phyloP scores from a whole-genome alignment of 2,888 invertebrate genomes.

The Cheilosia urbana region DNA sequence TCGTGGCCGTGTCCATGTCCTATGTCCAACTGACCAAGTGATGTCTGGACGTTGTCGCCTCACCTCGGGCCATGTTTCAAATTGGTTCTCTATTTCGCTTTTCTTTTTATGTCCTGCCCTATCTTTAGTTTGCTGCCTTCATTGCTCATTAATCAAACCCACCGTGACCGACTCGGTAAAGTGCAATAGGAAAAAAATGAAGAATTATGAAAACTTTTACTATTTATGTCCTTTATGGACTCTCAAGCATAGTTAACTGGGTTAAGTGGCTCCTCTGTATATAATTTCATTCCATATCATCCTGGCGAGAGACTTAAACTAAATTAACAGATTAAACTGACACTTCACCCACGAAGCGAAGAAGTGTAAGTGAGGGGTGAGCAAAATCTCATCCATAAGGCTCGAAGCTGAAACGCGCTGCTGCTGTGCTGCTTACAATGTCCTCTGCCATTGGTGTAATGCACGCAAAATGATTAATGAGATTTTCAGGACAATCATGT shows the following conservation, averaged over 20 bases:
- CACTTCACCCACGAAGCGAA: slow-evolving; percentile 39
- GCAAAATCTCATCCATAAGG: slow-evolving; percentile 61
- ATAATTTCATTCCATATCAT: slow-evolving; percentile 54
- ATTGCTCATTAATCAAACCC: slow-evolving; percentile 67
- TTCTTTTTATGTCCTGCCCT: background rate
- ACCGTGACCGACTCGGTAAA: slow-evolving; percentile 2
- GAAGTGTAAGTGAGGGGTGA: background rate
- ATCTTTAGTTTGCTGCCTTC: slow-evolving; percentile 55
- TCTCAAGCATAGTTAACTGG: slow-evolving; percentile 59
- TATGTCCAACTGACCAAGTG: slow-evolving; percentile 73
- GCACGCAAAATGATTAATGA: slow-evolving; percentile 75
- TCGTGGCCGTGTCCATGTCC: slow-evolving; percentile 29
- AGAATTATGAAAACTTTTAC: slow-evolving; percentile 32
- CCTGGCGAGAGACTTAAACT: slow-evolving; percentile 59
- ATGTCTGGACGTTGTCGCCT: slow-evolving; percentile 55
- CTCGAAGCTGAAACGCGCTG: slow-evolving; percentile 43
- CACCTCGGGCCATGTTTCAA: slow-evolving; percentile 36
- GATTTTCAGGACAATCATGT: slow-evolving; percentile 75
- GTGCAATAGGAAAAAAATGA: slow-evolving; percentile 17
- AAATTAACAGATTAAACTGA: slow-evolving; percentile 76
- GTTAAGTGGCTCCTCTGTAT: slow-evolving; percentile 62
- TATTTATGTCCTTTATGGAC: slow-evolving; percentile 25
- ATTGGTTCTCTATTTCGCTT: slow-evolving; percentile 4
- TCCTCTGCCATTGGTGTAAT: slow-evolving; percentile 63
- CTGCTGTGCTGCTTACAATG: slow-evolving; percentile 45